Conservation (phyloP, 2,888 invertebrate species). For the Endotricha flammealis region DNA sequence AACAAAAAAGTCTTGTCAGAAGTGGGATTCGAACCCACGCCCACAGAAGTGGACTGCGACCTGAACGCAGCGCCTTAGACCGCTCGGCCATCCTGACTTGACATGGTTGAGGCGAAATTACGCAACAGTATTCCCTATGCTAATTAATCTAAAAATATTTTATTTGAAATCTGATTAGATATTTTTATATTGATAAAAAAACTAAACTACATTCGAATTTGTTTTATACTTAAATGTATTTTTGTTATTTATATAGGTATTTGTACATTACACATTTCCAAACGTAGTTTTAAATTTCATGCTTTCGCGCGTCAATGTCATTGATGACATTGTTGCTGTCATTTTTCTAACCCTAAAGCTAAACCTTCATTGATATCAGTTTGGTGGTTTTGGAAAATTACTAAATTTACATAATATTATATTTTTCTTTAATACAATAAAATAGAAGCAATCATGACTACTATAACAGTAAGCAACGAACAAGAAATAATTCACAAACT, state of each 20-base stretch:
- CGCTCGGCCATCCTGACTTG: constrained; percentile 56
- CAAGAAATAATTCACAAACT: constrained; percentile 79
- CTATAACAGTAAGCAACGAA: constrained; percentile 70
- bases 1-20: constrained; percentile 16
- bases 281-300: no score
- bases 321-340: no score
- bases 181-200: not conserved
- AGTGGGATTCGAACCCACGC: constrained; percentile 23
- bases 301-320: no score
- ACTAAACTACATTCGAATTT: not conserved
- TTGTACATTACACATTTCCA: no score
- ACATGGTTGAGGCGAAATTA: accelerated
- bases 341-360: no score
- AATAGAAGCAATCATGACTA: constrained; percentile 49
- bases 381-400: no score
- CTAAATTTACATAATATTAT: no score
- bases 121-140: not conserved
- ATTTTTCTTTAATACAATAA: not conserved
- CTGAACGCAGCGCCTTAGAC: constrained; percentile 28
- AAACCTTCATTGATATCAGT: no score
- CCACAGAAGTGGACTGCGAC: constrained; percentile 23
- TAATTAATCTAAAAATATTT: not conserved
- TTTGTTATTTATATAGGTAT: no score
- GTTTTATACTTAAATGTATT: no score
- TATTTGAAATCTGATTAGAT: not conserved